A percentile compares a stretch with the other conserved stretches of the same genome.
Evolutionary conservation across 2,888 invertebrate genomes (phyloP).

Genomic region (Dendrolimus houi): DNA sequence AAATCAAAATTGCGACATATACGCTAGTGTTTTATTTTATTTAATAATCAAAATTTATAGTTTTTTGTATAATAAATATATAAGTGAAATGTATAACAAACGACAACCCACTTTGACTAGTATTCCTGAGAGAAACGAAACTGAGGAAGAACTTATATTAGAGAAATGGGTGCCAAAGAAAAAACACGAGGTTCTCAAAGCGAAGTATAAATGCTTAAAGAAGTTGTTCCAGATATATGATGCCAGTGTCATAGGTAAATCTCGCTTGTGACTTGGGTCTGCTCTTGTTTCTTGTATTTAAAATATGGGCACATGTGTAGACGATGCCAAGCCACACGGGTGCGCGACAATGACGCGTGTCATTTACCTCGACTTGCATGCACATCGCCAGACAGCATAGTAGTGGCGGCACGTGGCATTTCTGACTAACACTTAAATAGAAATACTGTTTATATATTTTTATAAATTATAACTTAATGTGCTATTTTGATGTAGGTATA

Average conservation of each 20-base stretch:
- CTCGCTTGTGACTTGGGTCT: too few relatives aligned
- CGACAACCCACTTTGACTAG: constrained; percentile 31
- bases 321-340: too few relatives aligned
- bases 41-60: constrained; percentile 45
- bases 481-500: too few relatives aligned
- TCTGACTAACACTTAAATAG: too few relatives aligned
- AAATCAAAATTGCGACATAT: constrained; percentile 48
- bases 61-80: constrained; percentile 16
- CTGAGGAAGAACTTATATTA: constrained; percentile 28
- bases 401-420: too few relatives aligned
- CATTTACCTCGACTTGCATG: too few relatives aligned
- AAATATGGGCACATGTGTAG: too few relatives aligned
- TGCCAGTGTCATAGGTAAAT: constrained; percentile 47
- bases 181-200: constrained; percentile 62
- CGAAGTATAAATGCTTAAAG: constrained; percentile 64
- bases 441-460: too few relatives aligned
- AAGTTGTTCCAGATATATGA: constrained; percentile 65
- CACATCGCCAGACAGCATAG: too few relatives aligned
- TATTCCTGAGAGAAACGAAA: constrained; percentile 48
- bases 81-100: constrained; percentile 31
- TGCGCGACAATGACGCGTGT: too few relatives aligned
- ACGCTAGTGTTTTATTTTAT: constrained; percentile 39
- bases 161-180: constrained; percentile 65
- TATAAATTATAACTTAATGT: too few relatives aligned
- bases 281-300: too few relatives aligned